Evolutionary conservation across 2,888 invertebrate genomes (phyloP).

Genomic region (Ophion obscuratus): DNA sequence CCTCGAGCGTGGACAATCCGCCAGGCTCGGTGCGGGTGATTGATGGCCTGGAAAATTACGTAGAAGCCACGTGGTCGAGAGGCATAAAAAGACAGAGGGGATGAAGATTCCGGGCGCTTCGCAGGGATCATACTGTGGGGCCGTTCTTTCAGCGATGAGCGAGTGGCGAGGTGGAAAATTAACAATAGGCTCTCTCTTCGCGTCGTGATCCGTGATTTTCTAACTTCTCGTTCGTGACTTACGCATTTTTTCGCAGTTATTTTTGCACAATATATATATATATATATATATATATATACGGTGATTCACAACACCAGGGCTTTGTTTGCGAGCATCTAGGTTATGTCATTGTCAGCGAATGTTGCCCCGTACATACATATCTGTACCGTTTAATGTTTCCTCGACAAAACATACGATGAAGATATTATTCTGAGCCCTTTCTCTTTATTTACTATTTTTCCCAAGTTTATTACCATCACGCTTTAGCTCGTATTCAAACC

Average conservation of each 20-base stretch:
- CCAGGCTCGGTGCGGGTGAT: conserved; percentile 67
- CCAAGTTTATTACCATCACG: no score
- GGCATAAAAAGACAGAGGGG: conserved; percentile 18
- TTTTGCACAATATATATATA: no score
- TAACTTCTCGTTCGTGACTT: background rate
- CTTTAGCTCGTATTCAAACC: no score
- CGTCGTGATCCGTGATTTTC: conserved; percentile 10
- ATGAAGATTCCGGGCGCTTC: conserved; percentile 64
- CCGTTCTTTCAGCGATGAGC: background rate
- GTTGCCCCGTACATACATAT: no score
- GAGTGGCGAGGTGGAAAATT: conserved; percentile 68
- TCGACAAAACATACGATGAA: no score
- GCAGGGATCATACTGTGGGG: conserved; percentile 30
- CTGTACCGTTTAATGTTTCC: no score
- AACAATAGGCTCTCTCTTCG: conserved; percentile 38
- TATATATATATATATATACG: no score
- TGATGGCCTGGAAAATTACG: conserved; percentile 73
- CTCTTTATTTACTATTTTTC: no score
- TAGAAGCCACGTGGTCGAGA: conserved; percentile 57
- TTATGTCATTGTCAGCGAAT: no score
- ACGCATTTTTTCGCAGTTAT: background rate
- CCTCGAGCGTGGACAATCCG: conserved; percentile 45
- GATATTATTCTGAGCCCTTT: no score
- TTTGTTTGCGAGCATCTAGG: no score
- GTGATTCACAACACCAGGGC: no score